These are phyloP conservation scores for Eleginops maclovinus DNA, from an alignment of 2,113 vertebrate species.

Conservation along the genomic window DNA sequence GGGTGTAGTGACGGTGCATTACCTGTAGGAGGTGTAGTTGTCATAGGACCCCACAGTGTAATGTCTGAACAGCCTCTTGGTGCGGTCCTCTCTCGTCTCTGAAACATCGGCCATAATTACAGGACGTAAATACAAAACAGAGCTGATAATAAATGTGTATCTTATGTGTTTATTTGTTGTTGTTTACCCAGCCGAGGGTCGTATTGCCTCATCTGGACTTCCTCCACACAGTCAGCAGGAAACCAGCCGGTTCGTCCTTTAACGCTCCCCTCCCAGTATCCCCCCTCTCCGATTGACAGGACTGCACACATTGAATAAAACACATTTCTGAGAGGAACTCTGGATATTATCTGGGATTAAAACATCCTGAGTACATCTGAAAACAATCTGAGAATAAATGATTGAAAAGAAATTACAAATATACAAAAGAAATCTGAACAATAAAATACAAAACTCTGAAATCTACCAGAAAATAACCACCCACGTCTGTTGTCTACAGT, in stretches of 20 bases:
- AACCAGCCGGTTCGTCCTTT: slow-evolving; percentile 98
- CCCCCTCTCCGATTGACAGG: slow-evolving; percentile 96
- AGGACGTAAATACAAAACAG: neutral
- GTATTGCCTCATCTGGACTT: slow-evolving; percentile 98
- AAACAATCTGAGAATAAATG: too few relatives aligned
- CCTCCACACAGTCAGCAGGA: slow-evolving; percentile 97
- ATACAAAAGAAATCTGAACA: too few relatives aligned
- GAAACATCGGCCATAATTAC: slow-evolving; percentile 34
- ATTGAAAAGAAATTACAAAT: too few relatives aligned
- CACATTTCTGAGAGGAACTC: too few relatives aligned
- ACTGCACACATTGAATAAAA: too few relatives aligned
- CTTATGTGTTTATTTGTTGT: too few relatives aligned
- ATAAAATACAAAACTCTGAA: too few relatives aligned
- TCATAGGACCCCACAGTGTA: slow-evolving; percentile 95
- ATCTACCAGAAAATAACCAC: too few relatives aligned
- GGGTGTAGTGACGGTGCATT: neutral
- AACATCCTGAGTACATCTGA: too few relatives aligned
- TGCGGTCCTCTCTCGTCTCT: slow-evolving; percentile 94
- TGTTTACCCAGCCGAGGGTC: slow-evolving; percentile 90
- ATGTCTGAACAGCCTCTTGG: slow-evolving; percentile 94
- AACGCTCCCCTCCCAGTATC: slow-evolving; percentile 96
- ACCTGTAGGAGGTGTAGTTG: slow-evolving; percentile 96
- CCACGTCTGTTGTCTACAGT: too few relatives aligned
- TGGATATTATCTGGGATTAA: too few relatives aligned
- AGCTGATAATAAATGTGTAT: neutral